Evolutionary conservation across 2,888 invertebrate species (phyloP), one percentile per base, ranked within the genome.

Genomic region (Chydorus sphaericus): DNA sequence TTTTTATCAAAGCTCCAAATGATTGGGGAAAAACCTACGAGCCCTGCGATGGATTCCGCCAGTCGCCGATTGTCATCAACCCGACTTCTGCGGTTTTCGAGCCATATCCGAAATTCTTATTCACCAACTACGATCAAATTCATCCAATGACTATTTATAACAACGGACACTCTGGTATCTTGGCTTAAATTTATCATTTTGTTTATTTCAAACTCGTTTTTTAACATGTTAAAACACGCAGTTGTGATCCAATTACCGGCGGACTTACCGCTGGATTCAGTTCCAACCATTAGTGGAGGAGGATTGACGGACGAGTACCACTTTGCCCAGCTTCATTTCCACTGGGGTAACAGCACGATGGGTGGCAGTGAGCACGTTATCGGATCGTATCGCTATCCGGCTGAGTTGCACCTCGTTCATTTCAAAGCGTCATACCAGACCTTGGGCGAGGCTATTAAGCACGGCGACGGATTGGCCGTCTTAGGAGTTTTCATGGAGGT

Each of bases 321-420:
- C 1, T 71, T 87, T 54, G 81, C 82, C 57, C 84, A 87, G 68
- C 71, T 87, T 52, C 87, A 88, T 66, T 84, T 88, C 68, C 88
- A 89, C 66, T 88, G 87, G 86, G 84, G 84, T 1, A 77, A 79
- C 64, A 81, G 83, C 62, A 82, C 85, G 64, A 76, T 79, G 4
- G 73, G 80, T 55, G 77, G 80, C 51, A 85, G 88, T 0, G 89
- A 90, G 66, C 89, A 90, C 66, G n/a, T n/a, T n/a, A n/a, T n/a
- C n/a, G n/a, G 16, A 36, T 6, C 28, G 2, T 28, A n/a, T n/a
- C n/a, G 52, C 14, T 84, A 79, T 62, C 82, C 78, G 0, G 82
- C 82, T 70, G 85, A 85, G 70, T 81, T 83, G 48, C 87, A 87
- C 65, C 78, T 85, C 55, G 86, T 87, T 0, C 86, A 85, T 67